Percentiles rank a stretch among this genome's conserved stretches.
These are phyloP conservation scores for Polypterus bichir DNA, from an alignment of 2,113 vertebrate species.

Conservation along the genomic window DNA sequence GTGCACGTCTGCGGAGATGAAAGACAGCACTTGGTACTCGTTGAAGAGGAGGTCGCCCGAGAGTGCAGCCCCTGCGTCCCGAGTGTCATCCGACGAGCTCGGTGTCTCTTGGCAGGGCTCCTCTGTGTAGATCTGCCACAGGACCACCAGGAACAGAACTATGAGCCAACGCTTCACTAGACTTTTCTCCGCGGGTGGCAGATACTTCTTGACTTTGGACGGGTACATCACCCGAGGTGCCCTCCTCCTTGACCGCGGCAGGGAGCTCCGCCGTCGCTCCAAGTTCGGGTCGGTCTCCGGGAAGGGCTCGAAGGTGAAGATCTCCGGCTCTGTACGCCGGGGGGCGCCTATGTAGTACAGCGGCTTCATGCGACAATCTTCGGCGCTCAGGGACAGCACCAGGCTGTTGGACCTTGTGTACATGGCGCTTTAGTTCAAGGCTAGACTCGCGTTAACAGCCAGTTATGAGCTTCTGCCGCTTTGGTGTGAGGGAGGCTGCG, in stretches of 20 bases:
- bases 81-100: background rate
- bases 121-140: constrained; percentile 58
- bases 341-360: constrained; percentile 19
- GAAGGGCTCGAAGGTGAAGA: constrained; percentile 50
- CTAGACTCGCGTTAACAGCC: background rate
- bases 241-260: constrained; percentile 36
- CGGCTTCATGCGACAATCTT: background rate
- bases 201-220: constrained; percentile 51
- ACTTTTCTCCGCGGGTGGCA: constrained; percentile 48
- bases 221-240: constrained; percentile 55
- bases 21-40: constrained; percentile 29
- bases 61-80: constrained; percentile 9
- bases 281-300: constrained; percentile 24
- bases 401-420: constrained; percentile 31
- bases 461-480: background rate
- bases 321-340: constrained; percentile 48
- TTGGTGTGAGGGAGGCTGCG: background rate
- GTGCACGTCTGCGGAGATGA: constrained; percentile 34
- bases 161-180: constrained; percentile 50
- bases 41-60: constrained; percentile 8
- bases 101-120: constrained; percentile 32
- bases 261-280: constrained; percentile 19
- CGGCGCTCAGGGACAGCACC: constrained; percentile 24
- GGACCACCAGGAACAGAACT: constrained; percentile 47
- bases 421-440: constrained; percentile 16